phyloP scores from a whole-genome alignment of 2,888 invertebrate genomes.

The Hymenopus coronatus region DNA sequence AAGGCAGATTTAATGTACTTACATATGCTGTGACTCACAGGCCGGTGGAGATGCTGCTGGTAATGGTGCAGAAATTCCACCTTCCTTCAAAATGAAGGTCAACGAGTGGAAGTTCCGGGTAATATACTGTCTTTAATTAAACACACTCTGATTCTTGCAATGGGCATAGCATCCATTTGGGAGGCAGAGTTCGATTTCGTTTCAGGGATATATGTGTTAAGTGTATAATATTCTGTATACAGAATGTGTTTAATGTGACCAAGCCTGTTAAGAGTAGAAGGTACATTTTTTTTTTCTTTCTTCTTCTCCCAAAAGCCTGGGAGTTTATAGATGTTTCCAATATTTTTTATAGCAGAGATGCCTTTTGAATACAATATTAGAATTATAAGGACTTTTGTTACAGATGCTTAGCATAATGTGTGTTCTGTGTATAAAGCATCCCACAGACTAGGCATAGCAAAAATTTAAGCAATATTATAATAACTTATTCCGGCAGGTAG shows the following conservation, averaged over 20 bases:
- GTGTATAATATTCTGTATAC: neutral
- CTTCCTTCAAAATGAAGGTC: conserved; percentile 41
- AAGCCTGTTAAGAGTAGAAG: neutral
- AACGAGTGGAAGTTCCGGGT: conserved; percentile 69
- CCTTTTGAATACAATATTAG: too few species aligned
- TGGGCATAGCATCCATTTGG: neutral
- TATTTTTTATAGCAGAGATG: too few species aligned
- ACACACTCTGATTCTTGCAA: neutral
- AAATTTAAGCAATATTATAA: too few species aligned
- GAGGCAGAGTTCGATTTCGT: conserved; percentile 18
- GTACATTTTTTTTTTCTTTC: neutral
- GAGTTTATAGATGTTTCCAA: neutral
- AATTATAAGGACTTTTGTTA: too few species aligned
- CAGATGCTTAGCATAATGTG: too few species aligned
- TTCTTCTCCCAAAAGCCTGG: neutral
- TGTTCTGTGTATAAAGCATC: too few species aligned
- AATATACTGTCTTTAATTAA: conserved; percentile 43
- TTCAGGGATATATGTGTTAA: neutral
- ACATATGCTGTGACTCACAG: conserved; percentile 15
- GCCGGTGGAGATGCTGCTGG: conserved; percentile 31
- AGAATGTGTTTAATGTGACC: neutral
- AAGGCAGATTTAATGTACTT: neutral
- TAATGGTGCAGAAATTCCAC: conserved; percentile 7
- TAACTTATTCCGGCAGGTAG: too few species aligned
- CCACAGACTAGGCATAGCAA: too few species aligned